Evolutionary conservation across 2,797 vertebrate species (phyloP).

Genomic region (Pachyuromys duprasi): DNA sequence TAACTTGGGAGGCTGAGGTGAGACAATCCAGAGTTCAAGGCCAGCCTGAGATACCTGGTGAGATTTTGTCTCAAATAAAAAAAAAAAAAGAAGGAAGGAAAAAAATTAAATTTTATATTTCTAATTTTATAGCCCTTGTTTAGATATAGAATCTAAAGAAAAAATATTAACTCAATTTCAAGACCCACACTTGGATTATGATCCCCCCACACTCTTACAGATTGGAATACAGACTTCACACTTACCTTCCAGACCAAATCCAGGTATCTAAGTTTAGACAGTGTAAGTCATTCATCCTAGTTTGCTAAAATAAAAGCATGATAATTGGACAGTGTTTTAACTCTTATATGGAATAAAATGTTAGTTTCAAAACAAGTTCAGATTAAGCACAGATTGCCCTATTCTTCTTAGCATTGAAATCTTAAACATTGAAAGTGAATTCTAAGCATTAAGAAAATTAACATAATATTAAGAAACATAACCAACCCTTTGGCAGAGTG

Average conservation of each 20-base stretch:
- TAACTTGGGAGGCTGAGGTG: not conserved
- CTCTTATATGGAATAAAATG: slow-evolving; percentile 47
- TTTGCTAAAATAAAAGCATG: slow-evolving; percentile 91
- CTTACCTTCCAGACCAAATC: slow-evolving; percentile 97
- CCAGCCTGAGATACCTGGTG: not conserved
- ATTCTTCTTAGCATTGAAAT: slow-evolving; percentile 33
- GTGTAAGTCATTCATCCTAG: slow-evolving; percentile 94
- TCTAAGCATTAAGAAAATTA: slow-evolving; percentile 57
- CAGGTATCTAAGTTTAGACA: slow-evolving; percentile 94
- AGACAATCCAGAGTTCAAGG: not conserved
- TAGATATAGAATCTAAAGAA: slow-evolving; percentile 51
- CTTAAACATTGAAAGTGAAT: slow-evolving; percentile 43
- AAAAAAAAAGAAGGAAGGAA: not conserved
- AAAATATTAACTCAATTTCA: not conserved
- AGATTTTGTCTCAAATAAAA: not conserved
- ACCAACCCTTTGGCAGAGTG: no score
- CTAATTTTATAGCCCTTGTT: slow-evolving; percentile 37
- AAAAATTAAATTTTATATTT: not conserved
- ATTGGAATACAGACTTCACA: slow-evolving; percentile 24
- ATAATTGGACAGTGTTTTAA: slow-evolving; percentile 69
- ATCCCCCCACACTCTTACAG: not conserved
- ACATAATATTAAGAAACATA: no score
- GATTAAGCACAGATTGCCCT: slow-evolving; percentile 38
- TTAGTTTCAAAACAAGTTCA: slow-evolving; percentile 59
- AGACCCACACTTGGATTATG: slow-evolving; percentile 12